Conservation (phyloP, 2,797 vertebrate genomes). For the Darevskia nairensis region DNA sequence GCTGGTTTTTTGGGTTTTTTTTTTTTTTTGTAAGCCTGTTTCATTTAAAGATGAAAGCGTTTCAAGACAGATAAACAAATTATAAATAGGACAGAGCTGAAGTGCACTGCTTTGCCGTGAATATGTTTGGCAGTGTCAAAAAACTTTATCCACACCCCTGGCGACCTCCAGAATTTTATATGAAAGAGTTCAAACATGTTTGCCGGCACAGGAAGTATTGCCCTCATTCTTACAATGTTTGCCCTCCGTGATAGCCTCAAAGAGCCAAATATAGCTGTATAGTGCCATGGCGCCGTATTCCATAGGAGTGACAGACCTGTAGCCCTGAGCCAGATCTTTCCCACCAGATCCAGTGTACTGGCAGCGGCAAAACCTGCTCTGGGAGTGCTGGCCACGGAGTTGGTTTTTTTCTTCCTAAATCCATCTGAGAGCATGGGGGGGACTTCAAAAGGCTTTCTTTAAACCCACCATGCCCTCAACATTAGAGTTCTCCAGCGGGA, state of each 20-base stretch:
- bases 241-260: background rate
- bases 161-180: background rate
- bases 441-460: no score
- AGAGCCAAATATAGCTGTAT: background rate
- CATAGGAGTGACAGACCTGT: background rate
- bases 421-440: fast-evolving
- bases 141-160: background rate
- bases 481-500: no score
- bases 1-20: background rate
- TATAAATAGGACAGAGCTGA: background rate
- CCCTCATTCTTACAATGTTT: background rate
- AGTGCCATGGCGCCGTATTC: background rate
- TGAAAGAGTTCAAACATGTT: background rate
- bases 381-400: no score
- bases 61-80: background rate
- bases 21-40: background rate
- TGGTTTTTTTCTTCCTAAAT: no score
- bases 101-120: background rate
- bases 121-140: background rate
- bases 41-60: background rate
- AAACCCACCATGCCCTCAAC: no score
- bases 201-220: background rate
- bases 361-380: no score
- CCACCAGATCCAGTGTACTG: no score
- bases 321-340: no score